A percentile compares a stretch with the other conserved stretches of the same genome.
Conservation (phyloP, 1,140 invertebrate genomes). For the Drosophila rufa region DNA sequence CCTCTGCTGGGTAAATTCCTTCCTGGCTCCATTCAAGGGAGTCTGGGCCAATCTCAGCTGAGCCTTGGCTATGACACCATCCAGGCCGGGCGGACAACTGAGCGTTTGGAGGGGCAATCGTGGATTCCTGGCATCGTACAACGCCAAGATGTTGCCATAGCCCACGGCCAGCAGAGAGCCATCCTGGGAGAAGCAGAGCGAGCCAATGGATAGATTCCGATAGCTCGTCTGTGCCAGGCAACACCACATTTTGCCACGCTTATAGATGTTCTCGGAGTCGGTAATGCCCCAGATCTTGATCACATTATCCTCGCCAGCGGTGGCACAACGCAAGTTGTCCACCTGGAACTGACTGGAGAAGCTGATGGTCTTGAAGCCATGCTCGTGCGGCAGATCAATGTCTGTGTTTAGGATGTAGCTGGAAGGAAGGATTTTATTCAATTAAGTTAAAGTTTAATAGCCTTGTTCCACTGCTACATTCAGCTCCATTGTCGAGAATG, state of each 20-base stretch:
- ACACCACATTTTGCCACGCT: constrained; percentile 87
- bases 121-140: constrained; percentile 88
- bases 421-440: constrained; percentile 29
- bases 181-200: constrained; percentile 90
- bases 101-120: constrained; percentile 87
- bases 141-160: constrained; percentile 89
- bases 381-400: constrained; percentile 90
- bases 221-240: constrained; percentile 89
- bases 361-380: constrained; percentile 87
- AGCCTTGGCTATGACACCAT: constrained; percentile 71
- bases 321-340: constrained; percentile 87
- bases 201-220: constrained; percentile 86
- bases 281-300: constrained; percentile 91
- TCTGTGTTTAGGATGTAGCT: constrained; percentile 91
- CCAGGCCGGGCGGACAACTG: constrained; percentile 62
- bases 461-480: too few relatives aligned
- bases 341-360: constrained; percentile 88
- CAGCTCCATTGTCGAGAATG: too few relatives aligned
- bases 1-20: constrained; percentile 59
- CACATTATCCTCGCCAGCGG: constrained; percentile 89
- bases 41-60: constrained; percentile 60
- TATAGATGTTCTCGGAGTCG: constrained; percentile 86
- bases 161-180: constrained; percentile 91
- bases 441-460: neutral
- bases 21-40: constrained; percentile 54